Base-by-base conservation (phyloP, 2,113 vertebrate species). In the Stictonetta naevosa region DNA sequence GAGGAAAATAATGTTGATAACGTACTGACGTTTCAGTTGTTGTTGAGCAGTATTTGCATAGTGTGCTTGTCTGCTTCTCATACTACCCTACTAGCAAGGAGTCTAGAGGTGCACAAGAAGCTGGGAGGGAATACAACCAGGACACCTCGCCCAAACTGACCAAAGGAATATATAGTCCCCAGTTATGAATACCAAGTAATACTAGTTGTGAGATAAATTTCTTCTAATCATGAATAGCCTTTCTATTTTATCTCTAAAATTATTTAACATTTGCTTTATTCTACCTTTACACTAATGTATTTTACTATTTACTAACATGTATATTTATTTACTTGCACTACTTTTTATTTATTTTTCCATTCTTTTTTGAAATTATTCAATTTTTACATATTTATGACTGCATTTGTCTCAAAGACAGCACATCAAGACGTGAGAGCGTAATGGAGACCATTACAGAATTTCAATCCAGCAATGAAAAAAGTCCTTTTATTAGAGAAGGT, bases 401-500 rank as follows among this genome's bases (percentile, higher is more conserved):
- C 2, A 2, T 33, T 91, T 93, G 38, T 82, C 63, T 87, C n/a
- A 95, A 97, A 96, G 97, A 60, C 16, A 75, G 8, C 10, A 15
- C 2, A 0, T 90, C 85, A 8, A 12, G 21, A 91, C 16, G 11
- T 42, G 66, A 76, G 25, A 91, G 42, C 4, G 3, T 59, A 85
- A 69, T 1, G 1, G 90, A 96, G 10, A 55, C 58, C 19, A n/a
- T 78, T 85, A 52, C 90, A 69, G 88, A 93, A 62, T 71, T 56
- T 79, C 73, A 72, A 1, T 18, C 23, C 31, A 52, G 74, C 28
- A 59, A 75, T 42, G 94, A 94, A 52, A 95, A 68, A 91, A 91
- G 23, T 59, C 13, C 64, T 56, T 97, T 98, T 80, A 78, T 98
- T 68, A 97, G 98, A 91, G 98, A 98, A 91, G 97, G 79, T 10